Evolutionary conservation across 2,888 invertebrate species (phyloP).

Genomic region (Ophion ellenae): DNA sequence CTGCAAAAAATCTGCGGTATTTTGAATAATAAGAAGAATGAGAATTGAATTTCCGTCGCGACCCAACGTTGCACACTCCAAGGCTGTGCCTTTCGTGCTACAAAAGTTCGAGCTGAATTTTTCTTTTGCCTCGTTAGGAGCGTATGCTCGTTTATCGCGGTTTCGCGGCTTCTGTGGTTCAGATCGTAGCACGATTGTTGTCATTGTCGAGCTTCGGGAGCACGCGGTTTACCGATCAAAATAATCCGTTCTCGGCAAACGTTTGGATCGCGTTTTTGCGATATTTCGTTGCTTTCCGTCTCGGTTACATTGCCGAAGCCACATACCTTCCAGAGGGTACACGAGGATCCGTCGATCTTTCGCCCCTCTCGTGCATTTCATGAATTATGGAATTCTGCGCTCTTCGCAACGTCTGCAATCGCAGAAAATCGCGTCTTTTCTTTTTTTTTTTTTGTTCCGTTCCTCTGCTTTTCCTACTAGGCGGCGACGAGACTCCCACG

Average conservation of each 20-base stretch:
- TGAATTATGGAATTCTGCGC: constrained; percentile 51
- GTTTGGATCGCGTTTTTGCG: background rate
- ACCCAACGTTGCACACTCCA: background rate
- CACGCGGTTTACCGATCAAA: background rate
- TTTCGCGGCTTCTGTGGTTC: background rate
- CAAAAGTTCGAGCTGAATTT: background rate
- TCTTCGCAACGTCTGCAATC: constrained; percentile 50
- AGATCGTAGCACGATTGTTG: background rate
- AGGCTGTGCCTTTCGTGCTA: no score
- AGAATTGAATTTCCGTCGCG: background rate
- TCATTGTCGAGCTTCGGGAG: background rate
- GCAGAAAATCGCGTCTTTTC: constrained; percentile 8
- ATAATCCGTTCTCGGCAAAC: background rate
- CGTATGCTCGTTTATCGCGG: background rate
- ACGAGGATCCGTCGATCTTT: constrained; percentile 47
- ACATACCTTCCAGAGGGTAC: background rate
- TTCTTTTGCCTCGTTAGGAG: background rate
- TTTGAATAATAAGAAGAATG: background rate
- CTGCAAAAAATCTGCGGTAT: background rate
- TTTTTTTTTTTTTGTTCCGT: background rate
- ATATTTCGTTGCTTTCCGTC: background rate
- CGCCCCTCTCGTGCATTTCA: background rate
- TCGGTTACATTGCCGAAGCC: background rate
- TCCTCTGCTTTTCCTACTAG: constrained; percentile 14
- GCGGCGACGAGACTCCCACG: constrained; percentile 50